Base-by-base conservation (phyloP, 2,888 invertebrate species). In the Melanargia galathea region DNA sequence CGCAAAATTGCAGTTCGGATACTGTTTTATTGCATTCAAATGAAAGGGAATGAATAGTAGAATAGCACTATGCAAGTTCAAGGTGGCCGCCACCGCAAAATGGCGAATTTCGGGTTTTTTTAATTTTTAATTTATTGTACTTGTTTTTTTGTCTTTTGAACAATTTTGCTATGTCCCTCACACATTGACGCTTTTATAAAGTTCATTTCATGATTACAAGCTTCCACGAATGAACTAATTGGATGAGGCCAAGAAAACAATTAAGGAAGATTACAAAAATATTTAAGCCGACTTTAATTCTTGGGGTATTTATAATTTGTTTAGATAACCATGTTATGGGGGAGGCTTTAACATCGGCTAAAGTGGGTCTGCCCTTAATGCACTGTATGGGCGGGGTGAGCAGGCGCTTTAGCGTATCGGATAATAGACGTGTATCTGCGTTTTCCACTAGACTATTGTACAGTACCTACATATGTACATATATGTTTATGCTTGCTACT, bases 351-450 rank as follows among this genome's bases (percentile, higher is more conserved):
- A 54, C 35, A 61, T 61, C 54, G 45, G 54, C 46, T 54, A 54
- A 61, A 61, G 61, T 61, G 61, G 54, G 35, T 35, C 46, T 61
- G 38, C 54, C 54, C 61, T 55, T 48, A 55, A 61, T 61, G 61
- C 54, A 48, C 48, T 55, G 54, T 38, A 48, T 45, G 55, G 49
- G 49, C 49, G 59, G 59, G 51, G 49, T 60, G 16, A 49, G 26
- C 38, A 13, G 38, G 51, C 51, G 66, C 56, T 52, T 40, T 56
- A 43, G 60, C 56, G 60, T 40, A 60, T 56, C 60, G 43, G 49
- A 45, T 61, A 48, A 52, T 56, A 56, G 60, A 45, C 45, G 56
- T 68, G 66, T 49, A 66, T 70, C 65, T 68, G 68, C 62, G 70
- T 71, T 63, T 72, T 46, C 48, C 35, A 16, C 49, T 54, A 51